Base-by-base conservation (phyloP, 2,888 invertebrate genomes). In the Tachina fera region DNA sequence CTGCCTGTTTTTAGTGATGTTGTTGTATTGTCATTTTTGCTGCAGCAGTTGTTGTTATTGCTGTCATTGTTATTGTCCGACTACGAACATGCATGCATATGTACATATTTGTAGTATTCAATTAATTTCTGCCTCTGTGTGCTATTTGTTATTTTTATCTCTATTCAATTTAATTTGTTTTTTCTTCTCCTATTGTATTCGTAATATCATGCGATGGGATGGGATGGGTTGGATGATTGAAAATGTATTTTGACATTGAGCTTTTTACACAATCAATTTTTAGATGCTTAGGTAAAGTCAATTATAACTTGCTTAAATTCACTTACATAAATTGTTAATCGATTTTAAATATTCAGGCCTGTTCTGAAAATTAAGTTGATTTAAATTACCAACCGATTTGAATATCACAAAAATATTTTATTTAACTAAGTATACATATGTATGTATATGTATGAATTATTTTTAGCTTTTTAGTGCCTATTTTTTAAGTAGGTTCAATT, bases 81-180 rank as follows among this genome's bases (percentile, higher is more conserved):
- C 53, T 77, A 39, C 14, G 68, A 47, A 65, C 77, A 9, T 31
- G 4, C 4, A n/a, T 31, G 3, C 3, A 3, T 22, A 22, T 22
- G 22, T 22, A 31, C 31, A 60, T 60, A 68, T 75, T 83, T 74
- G 41, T 72, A 49, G 65, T 78, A 81, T 84, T 77, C 78, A 85
- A 85, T 85, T 82, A 85, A 82, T 85, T 77, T 85, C 82, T 78
- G 78, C 75, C 74, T 79, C 78, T 70, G 75, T 77, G 53, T 76
- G 58, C 61, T 75, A n/a, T 47, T 78, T 80, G 76, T 81, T 81
- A 74, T 79, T 86, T 76, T 83, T 86, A 79, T 81, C 71, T 74
- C 58, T 31, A 31, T 82, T 72, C 11, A 56, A 39, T 63, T 63
- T n/a, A 47, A 51, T 5, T 31, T 31, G 22, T 31, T 31, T 56